Evolutionary conservation across 2,888 invertebrate species (phyloP), one percentile per base, ranked within the genome.

Genomic region (Pteria penguin): DNA sequence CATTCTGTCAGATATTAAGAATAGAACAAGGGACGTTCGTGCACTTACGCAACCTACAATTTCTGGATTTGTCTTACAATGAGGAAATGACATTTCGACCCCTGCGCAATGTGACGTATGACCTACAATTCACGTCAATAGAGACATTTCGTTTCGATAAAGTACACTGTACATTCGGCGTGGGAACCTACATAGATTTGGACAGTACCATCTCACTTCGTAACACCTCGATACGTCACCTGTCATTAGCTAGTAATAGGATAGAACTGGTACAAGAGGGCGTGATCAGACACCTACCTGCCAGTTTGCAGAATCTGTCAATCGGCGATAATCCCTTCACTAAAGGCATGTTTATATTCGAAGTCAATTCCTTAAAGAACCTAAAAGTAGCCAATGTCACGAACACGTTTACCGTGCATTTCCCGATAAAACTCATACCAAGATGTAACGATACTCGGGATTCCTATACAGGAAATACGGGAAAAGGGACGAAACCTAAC

Each of bases 51-150:
- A n/a, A n/a, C n/a, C 45, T 45, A 45, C 45, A 45, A 14, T 45
- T 18, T 32, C 24, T 68, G 14, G 68, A 68, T 32, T n/a, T 68
- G 5, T 68, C 68, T 1, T 5, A n/a, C 68, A 68, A 68, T 57
- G 22, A 57, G 52, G 27, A 32, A 14, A 5, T 68, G 57, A 68
- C 32, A 31, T 68, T 68, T 32, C 24, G 29, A 29, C 32, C 29
- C 4, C 57, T 68, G 14, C 3, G 4, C 11, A 68, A 68, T 22
- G 24, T 68, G 11, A 55, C 68, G 11, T 24, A 14, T 14, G 45
- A 45, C 18, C 8, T 68, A 8, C 57, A 54, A 55, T 57, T 57
- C 31, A 68, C 68, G 5, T 32, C n/a, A 22, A 29, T 68, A 8
- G 31, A 22, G 18, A 18, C 24, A 18, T 8, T 68, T 2, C 31